Evolutionary conservation across 2,888 invertebrate genomes (phyloP).

Genomic region (Drosophila crucigera): DNA sequence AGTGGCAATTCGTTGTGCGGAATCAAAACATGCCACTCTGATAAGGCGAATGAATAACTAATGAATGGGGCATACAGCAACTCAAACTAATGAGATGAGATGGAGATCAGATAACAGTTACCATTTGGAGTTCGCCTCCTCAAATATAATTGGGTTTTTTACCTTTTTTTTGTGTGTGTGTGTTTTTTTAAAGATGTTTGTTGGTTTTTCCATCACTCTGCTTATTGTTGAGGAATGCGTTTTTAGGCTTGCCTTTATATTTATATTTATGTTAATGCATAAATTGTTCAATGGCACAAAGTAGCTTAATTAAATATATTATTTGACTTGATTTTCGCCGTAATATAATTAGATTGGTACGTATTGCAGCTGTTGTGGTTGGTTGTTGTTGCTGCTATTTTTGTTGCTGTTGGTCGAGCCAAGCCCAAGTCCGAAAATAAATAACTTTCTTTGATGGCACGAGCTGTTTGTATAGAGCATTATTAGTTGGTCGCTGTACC

Average conservation of each 20-base stretch:
- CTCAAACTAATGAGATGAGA: constrained; percentile 11
- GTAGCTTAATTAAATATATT: constrained; percentile 30
- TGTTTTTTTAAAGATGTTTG: neutral
- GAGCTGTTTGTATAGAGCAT: constrained; percentile 54
- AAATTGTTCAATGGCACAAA: constrained; percentile 17
- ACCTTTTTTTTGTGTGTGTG: too few relatives aligned
- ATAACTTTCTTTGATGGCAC: constrained; percentile 61
- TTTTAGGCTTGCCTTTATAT: neutral
- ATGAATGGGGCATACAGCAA: constrained; percentile 34
- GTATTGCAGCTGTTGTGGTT: constrained; percentile 18
- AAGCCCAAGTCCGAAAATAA: constrained; percentile 44
- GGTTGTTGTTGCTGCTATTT: constrained; percentile 24
- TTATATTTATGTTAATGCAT: neutral
- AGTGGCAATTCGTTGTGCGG: neutral
- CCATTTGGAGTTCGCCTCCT: neutral
- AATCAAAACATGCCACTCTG: constrained; percentile 19
- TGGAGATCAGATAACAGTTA: neutral
- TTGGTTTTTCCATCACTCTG: neutral
- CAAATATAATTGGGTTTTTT: neutral
- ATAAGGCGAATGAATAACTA: constrained; percentile 49
- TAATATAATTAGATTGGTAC: constrained; percentile 25
- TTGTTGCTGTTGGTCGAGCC: constrained; percentile 33
- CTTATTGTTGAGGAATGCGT: neutral
- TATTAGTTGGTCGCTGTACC: constrained; percentile 78
- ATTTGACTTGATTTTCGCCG: constrained; percentile 16